Base-by-base conservation (phyloP, 1,140 invertebrate genomes). In the Drosophila yakuba region DNA sequence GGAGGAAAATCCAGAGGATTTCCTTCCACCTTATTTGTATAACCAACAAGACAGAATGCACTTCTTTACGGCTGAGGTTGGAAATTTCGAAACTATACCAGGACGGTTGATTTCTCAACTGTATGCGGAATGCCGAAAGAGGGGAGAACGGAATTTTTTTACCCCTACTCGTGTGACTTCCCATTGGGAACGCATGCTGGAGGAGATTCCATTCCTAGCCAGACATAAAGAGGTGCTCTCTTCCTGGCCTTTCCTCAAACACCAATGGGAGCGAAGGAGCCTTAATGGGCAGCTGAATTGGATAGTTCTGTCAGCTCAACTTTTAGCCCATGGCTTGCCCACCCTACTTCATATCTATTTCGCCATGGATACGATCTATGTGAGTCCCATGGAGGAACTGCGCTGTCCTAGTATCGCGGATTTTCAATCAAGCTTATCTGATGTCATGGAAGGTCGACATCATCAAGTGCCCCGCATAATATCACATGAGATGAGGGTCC, bases 11-110 rank as follows among this genome's bases (percentile, higher is more conserved):
- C 23, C 59, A 1, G 75, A 83, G 7, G 80, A 89, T 14, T 64
- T 57, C 4, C 43, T 91, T 38, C 73, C 76, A 1, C 90, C 90
- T 0, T 89, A 68, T 72, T 41, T 91, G 3, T 89, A 91, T 35
- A 91, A 91, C 50, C 67, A 74, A 15, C 80, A 91, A 60, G 90
- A 91, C 66, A 72, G 81, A 25, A 83, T 91, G 84, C 39, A 56
- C 3, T 91, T 91, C 32, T 91, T 91, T 51, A n/a, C 71, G 5
- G 36, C 60, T 0, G 63, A 86, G 12, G 51, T 80, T 43, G 15
- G 2, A 4, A 71, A 80, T 17, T 91, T 91, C 10, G 20, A 62
- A 28, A 91, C 86, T 1, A 4, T 59, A 10, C 62, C 86, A 0
- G 90, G 90, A 0, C 56, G 36, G 3, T 11, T 86, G 25, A 15